Evolutionary conservation across 2,797 vertebrate genomes (phyloP).

Genomic region (Ispidina picta): DNA sequence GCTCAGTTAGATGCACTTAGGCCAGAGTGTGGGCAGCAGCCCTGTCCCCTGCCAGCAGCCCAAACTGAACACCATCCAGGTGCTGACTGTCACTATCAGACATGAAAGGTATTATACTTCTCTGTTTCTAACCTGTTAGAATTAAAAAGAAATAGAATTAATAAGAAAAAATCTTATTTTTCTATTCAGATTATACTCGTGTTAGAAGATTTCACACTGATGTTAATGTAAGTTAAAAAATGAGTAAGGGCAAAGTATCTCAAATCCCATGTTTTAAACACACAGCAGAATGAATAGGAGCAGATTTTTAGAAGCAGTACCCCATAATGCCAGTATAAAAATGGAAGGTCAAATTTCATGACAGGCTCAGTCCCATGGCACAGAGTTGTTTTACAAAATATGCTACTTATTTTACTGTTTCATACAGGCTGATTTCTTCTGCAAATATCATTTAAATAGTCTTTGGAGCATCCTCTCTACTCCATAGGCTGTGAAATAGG

Average conservation of each 20-base stretch:
- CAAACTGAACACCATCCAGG: background rate
- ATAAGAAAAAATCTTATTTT: too few relatives aligned
- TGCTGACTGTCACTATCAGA: background rate
- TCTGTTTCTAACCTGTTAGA: background rate
- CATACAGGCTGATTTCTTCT: background rate
- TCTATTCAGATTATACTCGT: background rate
- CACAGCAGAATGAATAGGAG: background rate
- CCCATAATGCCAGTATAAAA: background rate
- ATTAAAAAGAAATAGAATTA: too few relatives aligned
- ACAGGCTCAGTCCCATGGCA: accelerated
- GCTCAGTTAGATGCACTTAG: background rate
- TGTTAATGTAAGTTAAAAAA: background rate
- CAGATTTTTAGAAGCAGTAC: background rate
- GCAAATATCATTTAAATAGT: background rate
- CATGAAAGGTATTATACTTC: background rate
- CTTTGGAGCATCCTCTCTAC: background rate
- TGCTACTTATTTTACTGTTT: background rate
- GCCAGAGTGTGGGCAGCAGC: background rate
- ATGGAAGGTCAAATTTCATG: background rate
- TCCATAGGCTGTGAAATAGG: background rate
- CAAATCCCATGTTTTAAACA: background rate
- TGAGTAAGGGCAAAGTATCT: background rate
- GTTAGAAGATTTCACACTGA: background rate
- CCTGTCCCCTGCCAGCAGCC: background rate
- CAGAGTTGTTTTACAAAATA: background rate